Evolutionary conservation across 2,888 invertebrate genomes (phyloP).

Genomic region (Pammene aurita): DNA sequence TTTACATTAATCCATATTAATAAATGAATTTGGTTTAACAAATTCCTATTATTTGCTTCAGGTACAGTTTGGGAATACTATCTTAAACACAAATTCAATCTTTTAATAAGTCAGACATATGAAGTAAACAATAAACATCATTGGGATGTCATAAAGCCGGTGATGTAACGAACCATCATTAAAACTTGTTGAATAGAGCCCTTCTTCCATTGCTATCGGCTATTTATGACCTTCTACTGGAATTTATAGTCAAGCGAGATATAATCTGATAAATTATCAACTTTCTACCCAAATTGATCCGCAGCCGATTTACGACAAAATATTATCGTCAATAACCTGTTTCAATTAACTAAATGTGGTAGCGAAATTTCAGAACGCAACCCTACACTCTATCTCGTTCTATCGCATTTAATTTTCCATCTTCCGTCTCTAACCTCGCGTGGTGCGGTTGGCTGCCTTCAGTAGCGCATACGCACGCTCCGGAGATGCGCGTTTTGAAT

Average conservation of each 20-base stretch:
- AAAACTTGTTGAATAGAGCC: slow-evolving; percentile 3
- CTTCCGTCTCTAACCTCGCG: slow-evolving; percentile 56
- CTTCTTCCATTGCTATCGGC: neutral
- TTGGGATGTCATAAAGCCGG: neutral
- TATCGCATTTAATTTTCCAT: slow-evolving; percentile 44
- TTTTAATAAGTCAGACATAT: no score
- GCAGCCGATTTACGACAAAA: slow-evolving; percentile 42
- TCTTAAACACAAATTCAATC: no score
- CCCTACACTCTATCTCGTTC: slow-evolving; percentile 53
- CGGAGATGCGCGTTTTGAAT: slow-evolving; percentile 63
- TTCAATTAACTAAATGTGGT: slow-evolving; percentile 58
- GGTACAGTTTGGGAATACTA: no score
- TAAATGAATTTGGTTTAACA: no score
- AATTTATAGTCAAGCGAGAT: slow-evolving; percentile 8
- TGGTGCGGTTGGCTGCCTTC: slow-evolving; percentile 64
- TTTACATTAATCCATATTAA: no score
- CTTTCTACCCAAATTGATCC: slow-evolving; percentile 37
- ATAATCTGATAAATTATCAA: slow-evolving; percentile 31
- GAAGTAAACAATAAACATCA: no score
- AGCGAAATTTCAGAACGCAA: slow-evolving; percentile 58
- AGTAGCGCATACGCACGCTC: slow-evolving; percentile 76
- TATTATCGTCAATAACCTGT: slow-evolving; percentile 54
- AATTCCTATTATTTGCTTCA: no score
- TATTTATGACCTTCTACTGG: neutral
- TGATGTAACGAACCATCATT: neutral